Conservation (phyloP, 2,797 vertebrate genomes). For the Lophotriccus pileatus region DNA sequence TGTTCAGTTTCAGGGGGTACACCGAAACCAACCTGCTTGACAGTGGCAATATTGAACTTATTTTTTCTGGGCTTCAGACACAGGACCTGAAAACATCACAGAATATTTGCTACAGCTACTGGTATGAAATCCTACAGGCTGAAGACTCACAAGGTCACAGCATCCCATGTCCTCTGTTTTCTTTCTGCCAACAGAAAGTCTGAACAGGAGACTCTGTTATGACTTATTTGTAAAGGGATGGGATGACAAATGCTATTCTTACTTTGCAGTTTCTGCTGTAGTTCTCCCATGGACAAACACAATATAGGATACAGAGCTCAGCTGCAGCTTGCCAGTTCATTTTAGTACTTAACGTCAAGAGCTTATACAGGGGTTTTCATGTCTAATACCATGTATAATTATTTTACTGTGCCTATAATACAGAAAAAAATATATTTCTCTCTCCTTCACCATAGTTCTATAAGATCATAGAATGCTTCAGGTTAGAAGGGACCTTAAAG, state of each 20-base stretch:
- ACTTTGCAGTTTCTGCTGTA: background rate
- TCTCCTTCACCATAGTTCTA: background rate
- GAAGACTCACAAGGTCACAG: background rate
- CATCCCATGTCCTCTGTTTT: background rate
- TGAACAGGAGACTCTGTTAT: background rate
- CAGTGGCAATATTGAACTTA: fast-evolving
- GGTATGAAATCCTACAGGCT: background rate
- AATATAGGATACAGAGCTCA: background rate
- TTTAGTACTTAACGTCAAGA: background rate
- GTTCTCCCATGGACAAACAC: background rate
- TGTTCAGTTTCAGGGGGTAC: background rate
- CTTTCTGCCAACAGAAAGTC: background rate
- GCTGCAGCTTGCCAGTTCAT: background rate
- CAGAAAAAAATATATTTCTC: background rate
- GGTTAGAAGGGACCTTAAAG: background rate
- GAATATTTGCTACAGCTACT: background rate
- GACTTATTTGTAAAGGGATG: background rate
- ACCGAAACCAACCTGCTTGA: background rate
- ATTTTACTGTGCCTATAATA: background rate
- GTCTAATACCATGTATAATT: background rate
- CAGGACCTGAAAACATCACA: background rate
- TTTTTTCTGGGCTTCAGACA: background rate
- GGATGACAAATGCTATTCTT: background rate
- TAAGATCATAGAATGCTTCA: background rate
- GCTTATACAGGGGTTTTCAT: background rate